Evolutionary conservation across 2,113 vertebrate genomes (phyloP), one percentile per base, ranked within the genome.

Genomic region (Hemichromis elongatus): DNA sequence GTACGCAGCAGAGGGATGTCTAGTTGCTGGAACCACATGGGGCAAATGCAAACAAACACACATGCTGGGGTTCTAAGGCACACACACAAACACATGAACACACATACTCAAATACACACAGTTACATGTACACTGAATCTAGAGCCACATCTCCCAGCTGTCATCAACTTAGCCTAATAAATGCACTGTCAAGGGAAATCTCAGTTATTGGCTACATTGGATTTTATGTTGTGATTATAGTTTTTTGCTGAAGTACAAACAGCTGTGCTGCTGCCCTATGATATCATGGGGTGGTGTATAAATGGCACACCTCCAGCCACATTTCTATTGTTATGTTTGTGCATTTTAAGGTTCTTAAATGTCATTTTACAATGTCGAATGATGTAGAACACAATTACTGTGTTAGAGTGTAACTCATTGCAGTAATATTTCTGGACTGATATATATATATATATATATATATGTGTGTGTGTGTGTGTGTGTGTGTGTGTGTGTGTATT

Each of bases 101-200:
- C 35, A 45, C 54, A 75, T 63, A 83, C 79, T 81, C 80, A 73
- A 52, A 92, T 80, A 91, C 21, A 70, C 53, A 80, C 73, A 87
- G 56, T 59, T 30, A 59, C 56, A 30, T 12, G 45, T 52, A 19
- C 30, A 59, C 21, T 78, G 53, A 75, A 88, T 77, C 24, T 33
- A 59, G 19, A 84, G 59, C 55, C 33, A n/a, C 61, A 55, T 91
- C 81, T 89, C 77, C 82, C 91, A 92, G 91, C 89, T 89, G 91
- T 68, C n/a, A 68, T 90, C 90, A 66, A 52, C 19, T 59, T 52
- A 78, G 68, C 35, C 37, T 79, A 66, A 26, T 53, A 82, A 86
- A 33, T 87, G 16, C 50, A 85, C 19, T 56, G 70, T 85, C 86
- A 87, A 88, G 30, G 80, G 21, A 53, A 86, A 40, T 77, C 12